Percentiles rank a stretch among this genome's conserved stretches.
Evolutionary conservation across 2,113 vertebrate species (phyloP).

Genomic region (Brachypteracias leptosomus): DNA sequence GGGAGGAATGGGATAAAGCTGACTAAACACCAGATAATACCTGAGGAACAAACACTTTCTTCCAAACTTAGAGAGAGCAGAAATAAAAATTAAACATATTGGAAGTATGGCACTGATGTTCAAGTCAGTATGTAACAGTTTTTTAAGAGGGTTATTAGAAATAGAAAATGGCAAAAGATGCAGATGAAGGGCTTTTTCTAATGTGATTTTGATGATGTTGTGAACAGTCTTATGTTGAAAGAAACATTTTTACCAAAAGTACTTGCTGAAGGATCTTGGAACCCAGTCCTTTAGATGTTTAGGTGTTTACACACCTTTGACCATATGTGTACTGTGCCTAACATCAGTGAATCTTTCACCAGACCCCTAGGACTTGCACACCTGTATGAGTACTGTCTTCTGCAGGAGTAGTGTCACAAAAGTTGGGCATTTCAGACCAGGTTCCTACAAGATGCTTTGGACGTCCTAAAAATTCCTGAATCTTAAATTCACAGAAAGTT

Average conservation of each 20-base stretch:
- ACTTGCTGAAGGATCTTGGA: not conserved
- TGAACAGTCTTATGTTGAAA: not conserved
- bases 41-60: not conserved
- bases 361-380: not conserved
- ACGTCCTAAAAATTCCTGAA: not conserved
- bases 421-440: not conserved
- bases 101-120: not conserved
- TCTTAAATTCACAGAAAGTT: not conserved
- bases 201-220: not conserved
- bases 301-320: not conserved
- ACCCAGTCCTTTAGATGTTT: not conserved
- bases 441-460: not conserved
- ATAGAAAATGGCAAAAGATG: not conserved
- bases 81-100: not conserved
- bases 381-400: not conserved
- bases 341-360: not conserved
- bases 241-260: not conserved
- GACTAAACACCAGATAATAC: not conserved
- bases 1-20: not conserved
- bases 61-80: not conserved
- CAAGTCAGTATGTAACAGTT: not conserved
- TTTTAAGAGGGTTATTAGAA: not conserved
- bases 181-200: not conserved
- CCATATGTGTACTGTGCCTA: not conserved
- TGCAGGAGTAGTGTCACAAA: not conserved